phyloP scores from a whole-genome alignment of 2,113 vertebrate genomes.

The Halichoeres trimaculatus region DNA sequence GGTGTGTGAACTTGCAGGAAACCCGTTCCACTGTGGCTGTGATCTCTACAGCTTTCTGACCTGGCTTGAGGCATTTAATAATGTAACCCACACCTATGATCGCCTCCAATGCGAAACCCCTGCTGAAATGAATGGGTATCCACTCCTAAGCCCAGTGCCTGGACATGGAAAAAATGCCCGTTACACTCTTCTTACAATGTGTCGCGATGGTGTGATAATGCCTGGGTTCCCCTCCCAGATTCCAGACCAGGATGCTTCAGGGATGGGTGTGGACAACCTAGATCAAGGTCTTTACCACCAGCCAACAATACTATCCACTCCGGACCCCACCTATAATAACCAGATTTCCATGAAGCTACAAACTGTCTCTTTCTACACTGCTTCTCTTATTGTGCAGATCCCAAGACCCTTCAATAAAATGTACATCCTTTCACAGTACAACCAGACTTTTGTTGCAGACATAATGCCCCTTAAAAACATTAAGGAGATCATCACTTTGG shows the following conservation, averaged over 20 bases:
- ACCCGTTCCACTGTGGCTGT: conserved; percentile 97
- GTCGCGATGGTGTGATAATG: conserved; percentile 89
- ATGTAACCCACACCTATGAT: conserved; percentile 96
- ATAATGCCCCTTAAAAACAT: conserved; percentile 92
- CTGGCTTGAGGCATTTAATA: conserved; percentile 96
- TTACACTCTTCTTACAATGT: conserved; percentile 90
- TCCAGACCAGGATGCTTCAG: conserved; percentile 85
- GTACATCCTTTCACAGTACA: conserved; percentile 95
- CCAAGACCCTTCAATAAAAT: conserved; percentile 96
- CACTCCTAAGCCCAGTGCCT: conserved; percentile 89
- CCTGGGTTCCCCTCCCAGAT: conserved; percentile 89
- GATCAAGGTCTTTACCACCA: conserved; percentile 86
- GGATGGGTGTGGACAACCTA: conserved; percentile 72
- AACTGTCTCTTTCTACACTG: conserved; percentile 87
- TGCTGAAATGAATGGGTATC: conserved; percentile 89
- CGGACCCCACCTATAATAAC: conserved; percentile 86
- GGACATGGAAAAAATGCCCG: conserved; percentile 93
- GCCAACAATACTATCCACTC: conserved; percentile 88
- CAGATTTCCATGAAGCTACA: conserved; percentile 90
- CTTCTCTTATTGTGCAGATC: conserved; percentile 92
- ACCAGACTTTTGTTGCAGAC: conserved; percentile 89
- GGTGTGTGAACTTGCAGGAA: conserved; percentile 95
- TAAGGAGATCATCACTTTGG: conserved; percentile 88
- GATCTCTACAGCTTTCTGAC: conserved; percentile 93
- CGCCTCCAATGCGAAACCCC: conserved; percentile 96